A percentile compares a stretch with the other conserved stretches of the same genome.
Evolutionary conservation across 2,888 invertebrate genomes (phyloP).

Genomic region (Drosophila ezoana): DNA sequence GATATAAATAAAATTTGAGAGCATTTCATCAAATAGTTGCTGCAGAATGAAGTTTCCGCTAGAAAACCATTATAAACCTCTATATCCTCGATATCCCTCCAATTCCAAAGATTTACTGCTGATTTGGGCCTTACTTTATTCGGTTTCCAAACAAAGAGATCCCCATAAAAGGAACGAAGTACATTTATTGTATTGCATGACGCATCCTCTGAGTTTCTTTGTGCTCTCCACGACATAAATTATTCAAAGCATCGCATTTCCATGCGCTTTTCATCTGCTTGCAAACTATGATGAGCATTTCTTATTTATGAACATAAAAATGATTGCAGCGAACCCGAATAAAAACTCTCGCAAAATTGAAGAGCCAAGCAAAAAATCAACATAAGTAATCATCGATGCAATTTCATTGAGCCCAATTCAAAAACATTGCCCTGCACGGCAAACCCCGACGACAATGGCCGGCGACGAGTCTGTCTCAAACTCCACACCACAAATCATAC

Average conservation of each 20-base stretch:
- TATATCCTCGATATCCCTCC: neutral
- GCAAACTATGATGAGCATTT: conserved; percentile 37
- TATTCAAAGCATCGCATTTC: conserved; percentile 76
- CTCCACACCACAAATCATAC: conserved; percentile 33
- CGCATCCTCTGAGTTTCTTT: conserved; percentile 58
- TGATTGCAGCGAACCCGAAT: conserved; percentile 36
- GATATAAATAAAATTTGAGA: too few relatives aligned
- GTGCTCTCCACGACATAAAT: conserved; percentile 65
- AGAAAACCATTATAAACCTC: neutral
- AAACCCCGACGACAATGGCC: conserved; percentile 61
- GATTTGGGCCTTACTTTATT: conserved; percentile 35
- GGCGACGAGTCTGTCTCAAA: conserved; percentile 27
- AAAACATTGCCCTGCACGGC: conserved; percentile 65
- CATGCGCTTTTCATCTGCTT: conserved; percentile 48
- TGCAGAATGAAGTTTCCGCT: too few relatives aligned
- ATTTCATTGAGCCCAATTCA: conserved; percentile 80
- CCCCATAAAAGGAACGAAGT: neutral
- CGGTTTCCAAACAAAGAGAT: neutral
- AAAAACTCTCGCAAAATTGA: conserved; percentile 43
- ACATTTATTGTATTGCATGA: conserved; percentile 59
- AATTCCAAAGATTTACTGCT: conserved; percentile 24
- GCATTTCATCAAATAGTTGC: too few relatives aligned
- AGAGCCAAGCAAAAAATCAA: conserved; percentile 68
- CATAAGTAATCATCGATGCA: conserved; percentile 78
- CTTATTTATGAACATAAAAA: conserved; percentile 70